Evolutionary conservation across 2,113 vertebrate genomes (phyloP).

Genomic region (Neofelis nebulosa): DNA sequence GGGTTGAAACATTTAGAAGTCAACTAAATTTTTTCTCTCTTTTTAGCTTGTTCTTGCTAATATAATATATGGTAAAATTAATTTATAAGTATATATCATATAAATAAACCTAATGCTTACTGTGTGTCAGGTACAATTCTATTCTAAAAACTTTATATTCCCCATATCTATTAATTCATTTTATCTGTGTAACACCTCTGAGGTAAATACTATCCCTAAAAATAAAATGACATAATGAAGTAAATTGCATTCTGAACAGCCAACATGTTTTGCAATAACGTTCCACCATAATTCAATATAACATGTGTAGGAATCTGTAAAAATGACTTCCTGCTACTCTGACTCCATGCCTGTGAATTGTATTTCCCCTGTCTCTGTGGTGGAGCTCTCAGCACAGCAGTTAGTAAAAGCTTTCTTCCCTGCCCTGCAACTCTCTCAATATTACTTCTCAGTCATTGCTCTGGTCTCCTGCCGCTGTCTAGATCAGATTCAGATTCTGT

Average conservation of each 20-base stretch:
- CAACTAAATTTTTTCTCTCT: background rate
- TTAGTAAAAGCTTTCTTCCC: constrained; percentile 4
- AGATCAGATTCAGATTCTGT: constrained; percentile 19
- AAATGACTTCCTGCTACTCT: background rate
- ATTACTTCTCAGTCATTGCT: background rate
- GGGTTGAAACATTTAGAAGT: background rate
- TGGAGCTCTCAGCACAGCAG: constrained; percentile 20
- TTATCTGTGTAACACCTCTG: background rate
- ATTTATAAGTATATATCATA: background rate
- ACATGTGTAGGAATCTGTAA: background rate
- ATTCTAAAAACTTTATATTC: background rate
- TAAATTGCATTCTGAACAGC: background rate
- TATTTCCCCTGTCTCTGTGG: background rate
- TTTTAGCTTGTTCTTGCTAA: background rate
- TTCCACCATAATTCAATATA: background rate
- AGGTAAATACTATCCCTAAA: background rate
- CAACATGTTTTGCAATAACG: background rate
- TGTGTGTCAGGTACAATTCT: background rate
- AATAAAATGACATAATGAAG: background rate
- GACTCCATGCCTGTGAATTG: background rate
- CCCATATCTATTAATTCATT: background rate
- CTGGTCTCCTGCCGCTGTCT: background rate
- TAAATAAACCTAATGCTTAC: background rate
- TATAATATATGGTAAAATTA: background rate
- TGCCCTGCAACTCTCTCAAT: constrained; percentile 9